Base-by-base conservation (phyloP, 1,140 invertebrate genomes). In the Lasioglossum albipes region DNA sequence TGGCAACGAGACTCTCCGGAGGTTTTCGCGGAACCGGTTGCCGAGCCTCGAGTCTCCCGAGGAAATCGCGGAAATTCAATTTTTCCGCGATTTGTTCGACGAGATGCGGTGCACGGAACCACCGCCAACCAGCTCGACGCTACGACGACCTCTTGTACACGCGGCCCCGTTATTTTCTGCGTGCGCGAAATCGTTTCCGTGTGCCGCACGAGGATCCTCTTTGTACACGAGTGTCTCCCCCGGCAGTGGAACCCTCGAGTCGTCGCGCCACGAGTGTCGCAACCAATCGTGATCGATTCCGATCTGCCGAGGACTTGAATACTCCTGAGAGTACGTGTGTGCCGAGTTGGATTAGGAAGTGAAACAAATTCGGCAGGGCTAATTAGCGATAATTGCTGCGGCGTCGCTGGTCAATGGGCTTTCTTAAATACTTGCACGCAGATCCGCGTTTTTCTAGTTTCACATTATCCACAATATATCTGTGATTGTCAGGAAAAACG, bases 11-110 rank as follows among this genome's bases (percentile, higher is more conserved):
- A 18, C 45, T 22, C 45, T 52, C 12, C 27, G 10, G 13, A 36
- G 27, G 13, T 16, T 36, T 3, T 64, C 31, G 27, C 9, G 1
- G 16, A 16, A 64, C 27, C 61, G 12, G 49, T 52, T 27, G 20
- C 20, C n/a, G 59, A 7, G 59, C 3, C 7, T 59, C 54, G 7
- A 3, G 22, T n/a, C 7, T 45, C 7, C n/a, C 18, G 16, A 42
- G 18, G 41, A 66, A 66, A 42, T 22, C 27, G 27, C 36, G 12
- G 7, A n/a, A 72, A 65, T 79, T 72, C 27, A 41, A 79, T 79
- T 64, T 66, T 62, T 59, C 42, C 42, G 41, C n/a, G 76, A 72
- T 71, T 71, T 41, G 67, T 70, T 77, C 57, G 54, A 57, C 6
- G 54, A n/a, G 20, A 57, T 5, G 54, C 54, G 54, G 54, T 9